phyloP scores from a whole-genome alignment of 2,113 vertebrate genomes.

The Ceuthmochares aereus region DNA sequence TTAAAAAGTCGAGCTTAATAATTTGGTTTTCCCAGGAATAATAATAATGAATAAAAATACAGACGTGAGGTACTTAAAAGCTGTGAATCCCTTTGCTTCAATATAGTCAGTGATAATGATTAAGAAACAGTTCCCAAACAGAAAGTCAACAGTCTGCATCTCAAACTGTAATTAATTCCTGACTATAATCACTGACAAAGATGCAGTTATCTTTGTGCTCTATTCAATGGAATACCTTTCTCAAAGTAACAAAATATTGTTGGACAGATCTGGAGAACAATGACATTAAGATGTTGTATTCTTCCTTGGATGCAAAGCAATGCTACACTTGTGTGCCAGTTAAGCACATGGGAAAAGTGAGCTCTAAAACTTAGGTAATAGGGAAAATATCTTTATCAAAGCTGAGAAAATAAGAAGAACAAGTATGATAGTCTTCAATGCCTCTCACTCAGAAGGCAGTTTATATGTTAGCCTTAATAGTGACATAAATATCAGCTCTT shows the following conservation, averaged over 20 bases:
- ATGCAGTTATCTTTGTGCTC: neutral
- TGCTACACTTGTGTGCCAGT: neutral
- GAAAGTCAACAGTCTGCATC: neutral
- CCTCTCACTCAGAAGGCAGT: neutral
- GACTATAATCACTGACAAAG: neutral
- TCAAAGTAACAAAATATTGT: neutral
- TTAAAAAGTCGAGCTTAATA: neutral
- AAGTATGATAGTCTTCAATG: neutral
- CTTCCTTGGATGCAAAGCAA: neutral
- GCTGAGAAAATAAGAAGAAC: neutral
- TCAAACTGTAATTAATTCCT: neutral
- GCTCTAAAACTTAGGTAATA: neutral
- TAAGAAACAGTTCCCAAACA: neutral
- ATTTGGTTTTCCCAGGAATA: neutral
- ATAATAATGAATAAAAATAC: neutral
- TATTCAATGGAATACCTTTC: neutral
- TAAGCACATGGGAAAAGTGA: neutral
- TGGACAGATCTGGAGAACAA: neutral
- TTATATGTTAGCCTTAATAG: neutral
- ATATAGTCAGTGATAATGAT: neutral
- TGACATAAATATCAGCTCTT: neutral
- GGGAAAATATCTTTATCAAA: neutral
- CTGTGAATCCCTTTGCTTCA: neutral
- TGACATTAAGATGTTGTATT: rapidly evolving
- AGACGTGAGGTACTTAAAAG: neutral